Evolutionary conservation across 1,140 invertebrate species (phyloP), one percentile per base, ranked within the genome.

Genomic region (Lepidurus packardi): DNA sequence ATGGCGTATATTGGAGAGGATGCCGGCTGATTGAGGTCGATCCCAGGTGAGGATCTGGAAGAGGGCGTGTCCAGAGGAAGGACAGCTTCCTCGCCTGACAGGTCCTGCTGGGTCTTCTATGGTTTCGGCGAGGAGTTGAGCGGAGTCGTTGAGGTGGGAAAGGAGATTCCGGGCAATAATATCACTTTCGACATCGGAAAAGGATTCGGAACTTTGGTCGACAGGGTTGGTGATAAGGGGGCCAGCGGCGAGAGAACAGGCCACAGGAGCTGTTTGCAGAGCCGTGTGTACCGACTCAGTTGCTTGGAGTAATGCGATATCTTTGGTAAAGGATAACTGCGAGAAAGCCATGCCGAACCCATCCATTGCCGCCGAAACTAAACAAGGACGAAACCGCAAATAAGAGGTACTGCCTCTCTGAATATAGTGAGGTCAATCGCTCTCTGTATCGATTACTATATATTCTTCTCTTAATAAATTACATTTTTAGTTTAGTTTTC

Each of bases 261-360:
- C 53, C 13, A 65, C 53, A 21, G 53, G 53, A 21, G 53, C 53
- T 65, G 53, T 65, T 13, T 65, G 53, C 53, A 65, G 13, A 13
- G 53, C 53, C 9, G 53, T 65, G 53, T 65, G 53, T 65, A 65
- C 53, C 53, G 21, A 65, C 21, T 65, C 53, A 5, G 16, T 65
- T 65, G 53, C 21, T 65, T 13, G 53, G 7, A 21, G 53, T 65
- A 65, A 65, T 65, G 4, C 53, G 53, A 65, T 65, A 65, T 65
- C 53, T 65, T 65, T 65, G 53, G 53, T 65, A 65, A 65, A 65
- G 53, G 53, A 65, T 65, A 65, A 65, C 53, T 65, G 53, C 53
- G 53, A n/a, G 53, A 65, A 65, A 65, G 53, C 53, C 53, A 65
- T 65, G 53, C 53, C 53, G 8, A 65, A 65, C 6, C 53, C 53